Percentiles rank a stretch among this genome's conserved stretches.
Evolutionary conservation across 2,113 vertebrate species (phyloP).

Genomic region (Hypomesus transpacificus): DNA sequence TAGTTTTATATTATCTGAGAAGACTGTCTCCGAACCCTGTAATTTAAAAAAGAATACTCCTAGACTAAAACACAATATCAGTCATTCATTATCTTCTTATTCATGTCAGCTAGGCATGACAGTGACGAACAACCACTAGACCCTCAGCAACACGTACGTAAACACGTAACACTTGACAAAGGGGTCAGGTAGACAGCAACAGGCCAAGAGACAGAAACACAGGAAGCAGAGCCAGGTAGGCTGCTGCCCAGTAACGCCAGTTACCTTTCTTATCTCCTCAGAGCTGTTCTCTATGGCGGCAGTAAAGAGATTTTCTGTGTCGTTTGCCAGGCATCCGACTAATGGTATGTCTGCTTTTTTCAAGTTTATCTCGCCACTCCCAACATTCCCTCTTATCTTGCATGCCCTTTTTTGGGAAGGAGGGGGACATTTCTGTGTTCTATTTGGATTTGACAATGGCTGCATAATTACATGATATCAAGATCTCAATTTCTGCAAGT

Average conservation of each 20-base stretch:
- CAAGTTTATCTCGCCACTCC: conserved; percentile 52
- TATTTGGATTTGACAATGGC: conserved; percentile 35
- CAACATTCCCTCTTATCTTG: conserved; percentile 64
- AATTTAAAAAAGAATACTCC: too few species aligned
- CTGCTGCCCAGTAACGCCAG: conserved; percentile 70
- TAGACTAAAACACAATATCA: too few species aligned
- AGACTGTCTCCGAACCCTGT: too few species aligned
- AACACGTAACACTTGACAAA: not conserved
- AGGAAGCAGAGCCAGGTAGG: conserved; percentile 6
- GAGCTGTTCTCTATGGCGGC: conserved; percentile 98
- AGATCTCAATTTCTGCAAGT: conserved; percentile 4
- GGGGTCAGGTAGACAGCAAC: not conserved
- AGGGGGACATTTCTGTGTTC: conserved; percentile 50
- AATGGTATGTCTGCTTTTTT: conserved; percentile 95
- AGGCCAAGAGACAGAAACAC: conserved; percentile 24
- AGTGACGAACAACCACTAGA: conserved; percentile 4
- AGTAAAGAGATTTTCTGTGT: conserved; percentile 99
- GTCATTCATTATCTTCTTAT: too few species aligned
- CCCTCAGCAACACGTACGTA: not conserved
- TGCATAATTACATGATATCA: conserved; percentile 38
- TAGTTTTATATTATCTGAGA: too few species aligned
- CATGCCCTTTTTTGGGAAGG: conserved; percentile 68
- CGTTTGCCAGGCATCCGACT: conserved; percentile 99
- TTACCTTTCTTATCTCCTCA: conserved; percentile 96
- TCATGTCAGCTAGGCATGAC: too few species aligned